These are phyloP conservation scores for Liposcelis brunnea DNA, from an alignment of 2,888 invertebrate species.

Conservation along the genomic window DNA sequence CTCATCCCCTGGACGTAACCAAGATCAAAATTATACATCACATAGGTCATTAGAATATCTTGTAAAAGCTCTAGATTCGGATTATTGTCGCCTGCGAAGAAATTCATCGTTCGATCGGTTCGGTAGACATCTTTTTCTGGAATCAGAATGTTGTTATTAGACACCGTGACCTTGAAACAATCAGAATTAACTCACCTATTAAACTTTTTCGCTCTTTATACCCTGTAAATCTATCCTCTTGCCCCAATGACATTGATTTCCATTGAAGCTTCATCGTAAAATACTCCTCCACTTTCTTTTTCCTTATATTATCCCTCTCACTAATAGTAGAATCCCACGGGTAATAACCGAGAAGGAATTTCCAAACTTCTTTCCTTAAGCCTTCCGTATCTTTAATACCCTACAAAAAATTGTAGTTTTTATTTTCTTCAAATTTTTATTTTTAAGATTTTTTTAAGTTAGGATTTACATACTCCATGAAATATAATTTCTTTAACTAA, in stretches of 20 bases:
- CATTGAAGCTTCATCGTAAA: constrained; percentile 94
- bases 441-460: constrained; percentile 3
- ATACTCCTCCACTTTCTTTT: constrained; percentile 68
- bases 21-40: constrained; percentile 97
- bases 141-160: constrained; percentile 17
- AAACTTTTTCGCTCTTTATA: constrained; percentile 81
- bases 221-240: constrained; percentile 74
- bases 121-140: constrained; percentile 91
- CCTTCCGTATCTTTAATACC: constrained; percentile 48
- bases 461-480: constrained; percentile 51
- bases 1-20: constrained; percentile 97
- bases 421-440: background rate
- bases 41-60: constrained; percentile 94
- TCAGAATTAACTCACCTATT: constrained; percentile 43
- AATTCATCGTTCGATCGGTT: constrained; percentile 80
- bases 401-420: constrained; percentile 28
- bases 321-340: constrained; percentile 64
- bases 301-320: constrained; percentile 49
- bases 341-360: constrained; percentile 77
- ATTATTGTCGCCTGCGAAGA: constrained; percentile 87
- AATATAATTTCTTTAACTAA: constrained; percentile 74
- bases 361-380: constrained; percentile 78
- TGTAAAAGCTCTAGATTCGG: constrained; percentile 67
- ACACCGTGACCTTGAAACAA: no score
- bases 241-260: constrained; percentile 72